Base-by-base conservation (phyloP, 2,797 vertebrate genomes). In the Siniperca obscura region DNA sequence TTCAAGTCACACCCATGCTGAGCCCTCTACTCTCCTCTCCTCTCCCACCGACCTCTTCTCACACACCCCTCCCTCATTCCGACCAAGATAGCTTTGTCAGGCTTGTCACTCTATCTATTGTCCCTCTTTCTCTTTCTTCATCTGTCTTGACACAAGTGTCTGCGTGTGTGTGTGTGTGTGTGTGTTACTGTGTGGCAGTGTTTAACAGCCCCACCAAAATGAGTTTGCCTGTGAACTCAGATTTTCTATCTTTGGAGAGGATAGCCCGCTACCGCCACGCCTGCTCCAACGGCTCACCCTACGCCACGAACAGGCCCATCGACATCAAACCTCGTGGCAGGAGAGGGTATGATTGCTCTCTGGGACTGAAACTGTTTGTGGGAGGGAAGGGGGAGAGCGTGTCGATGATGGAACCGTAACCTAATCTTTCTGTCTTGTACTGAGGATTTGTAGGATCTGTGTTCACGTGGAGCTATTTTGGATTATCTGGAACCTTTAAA, bases 241-340 rank as follows among this genome's bases (percentile, higher is more conserved):
- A 98, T 76, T 95, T 95, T 90, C 94, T 96, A 56, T 95, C 96
- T 82, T 87, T 97, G 95, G 96, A 97, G 93, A 97, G 94, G 92
- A 95, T 97, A 84, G 93, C 97, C 74, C 95, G 96, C 86, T 97
- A 97, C 90, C 96, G 96, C 83, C 97, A 96, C 40, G 94, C 96
- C 92, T 97, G 95, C 90, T 94, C 96, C 91, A 97, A 95, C 0
- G 95, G 97, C 94, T 98, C 96, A 0, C 97, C 98, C 62, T 98
- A 94, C 90, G 97, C 97, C 89, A 97, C 96, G 87, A 97, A 98
- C 97, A 97, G 98, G 92, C 97, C 97, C 83, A 97, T 98, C 94
- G 97, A 98, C 95, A 98, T 98, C 96, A 98, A 98, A 91, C 96
- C 97, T 64, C 96, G 93, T 70, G 86, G 96, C 89, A 97, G 95